Evolutionary conservation across 2,113 vertebrate species (phyloP), one percentile per base, ranked within the genome.

Genomic region (Ornithorhynchus anatinus): DNA sequence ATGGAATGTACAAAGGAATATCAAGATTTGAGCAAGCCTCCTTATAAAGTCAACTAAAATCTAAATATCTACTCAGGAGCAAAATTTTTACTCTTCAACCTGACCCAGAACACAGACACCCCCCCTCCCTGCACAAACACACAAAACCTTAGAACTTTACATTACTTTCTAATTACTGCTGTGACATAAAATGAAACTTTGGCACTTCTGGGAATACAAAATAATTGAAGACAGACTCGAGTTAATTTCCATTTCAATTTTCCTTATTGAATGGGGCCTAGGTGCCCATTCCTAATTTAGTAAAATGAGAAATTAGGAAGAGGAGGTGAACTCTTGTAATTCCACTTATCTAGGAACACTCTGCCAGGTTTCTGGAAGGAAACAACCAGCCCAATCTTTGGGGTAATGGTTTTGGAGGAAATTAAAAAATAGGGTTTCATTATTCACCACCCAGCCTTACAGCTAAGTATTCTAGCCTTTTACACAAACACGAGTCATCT

Each of bases 161-260:
- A 48, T 87, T 85, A 79, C 76, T 75, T 88, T 82, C 64, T 74
- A 79, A 0, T 80, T 92, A 89, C 83, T 79, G 62, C 69, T 38
- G 75, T 43, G 72, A 84, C 75, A 69, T 23, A 82, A 81, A 85
- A 79, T 47, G 79, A 91, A 74, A 48, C 23, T 44, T 54, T 80
- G 62, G 73, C 74, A 53, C 84, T 83, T 73, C 0, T 38, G 75
- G 86, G 77, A 82, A 84, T 58, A 69, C 37, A 67, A 88, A 78
- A 91, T 92, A 93, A 93, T 89, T 94, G 83, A 79, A 90, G 80
- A 77, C 72, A 81, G 59, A 67, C 73, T 82, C 42, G 65, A 88
- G 69, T 79, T 90, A 93, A 93, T 93, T 91, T 92, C 66, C 50
- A 87, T 77, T 79, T 64, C 77, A 69, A 59, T 43, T 65, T 73